Evolutionary conservation across 2,797 vertebrate genomes (phyloP).

Genomic region (Rhynchonycteris naso): DNA sequence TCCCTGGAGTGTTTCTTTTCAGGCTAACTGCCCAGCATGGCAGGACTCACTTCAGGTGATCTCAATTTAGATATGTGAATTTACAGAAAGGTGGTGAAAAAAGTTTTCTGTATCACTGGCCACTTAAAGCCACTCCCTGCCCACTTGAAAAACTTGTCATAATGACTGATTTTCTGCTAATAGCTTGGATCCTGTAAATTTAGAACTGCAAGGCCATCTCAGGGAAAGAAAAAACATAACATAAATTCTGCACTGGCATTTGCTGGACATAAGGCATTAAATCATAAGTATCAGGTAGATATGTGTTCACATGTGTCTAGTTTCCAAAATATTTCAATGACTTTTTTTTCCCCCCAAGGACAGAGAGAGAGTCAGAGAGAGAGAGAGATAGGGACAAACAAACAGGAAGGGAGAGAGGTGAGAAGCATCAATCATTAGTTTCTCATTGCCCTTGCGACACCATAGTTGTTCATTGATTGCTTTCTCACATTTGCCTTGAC

Average conservation of each 20-base stretch:
- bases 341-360: too few relatives aligned
- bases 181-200: constrained; percentile 38
- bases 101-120: constrained; percentile 26
- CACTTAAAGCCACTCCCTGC: neutral
- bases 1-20: constrained; percentile 35
- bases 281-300: neutral
- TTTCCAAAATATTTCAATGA: constrained; percentile 10
- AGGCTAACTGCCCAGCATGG: constrained; percentile 50
- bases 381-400: too few relatives aligned
- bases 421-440: too few relatives aligned
- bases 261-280: neutral
- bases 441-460: too few relatives aligned
- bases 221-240: constrained; percentile 6
- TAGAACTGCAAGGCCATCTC: neutral
- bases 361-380: too few relatives aligned
- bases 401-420: too few relatives aligned
- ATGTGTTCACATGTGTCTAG: neutral
- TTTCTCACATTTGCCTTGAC: too few relatives aligned
- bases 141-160: constrained; percentile 7
- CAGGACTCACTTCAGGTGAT: constrained; percentile 58
- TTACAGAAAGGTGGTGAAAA: constrained; percentile 13
- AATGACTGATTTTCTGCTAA: constrained; percentile 38
- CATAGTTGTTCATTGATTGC: too few relatives aligned
- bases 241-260: neutral
- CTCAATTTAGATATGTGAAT: constrained; percentile 57